Evolutionary conservation across 2,888 invertebrate species (phyloP).

Genomic region (Heliconius ismenius): DNA sequence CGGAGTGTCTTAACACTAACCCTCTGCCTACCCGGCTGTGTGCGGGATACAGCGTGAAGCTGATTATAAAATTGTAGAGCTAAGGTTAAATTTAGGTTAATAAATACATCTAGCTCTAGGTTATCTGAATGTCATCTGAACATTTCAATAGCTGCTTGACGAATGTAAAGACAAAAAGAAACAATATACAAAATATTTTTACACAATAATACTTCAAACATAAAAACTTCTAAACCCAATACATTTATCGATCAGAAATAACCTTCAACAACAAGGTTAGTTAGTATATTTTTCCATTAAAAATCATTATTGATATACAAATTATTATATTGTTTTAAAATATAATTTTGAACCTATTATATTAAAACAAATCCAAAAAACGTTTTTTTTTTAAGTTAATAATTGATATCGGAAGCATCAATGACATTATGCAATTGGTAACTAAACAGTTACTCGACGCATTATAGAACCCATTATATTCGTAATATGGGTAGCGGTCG

Average conservation of each 20-base stretch:
- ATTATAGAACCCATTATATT: constrained; percentile 30
- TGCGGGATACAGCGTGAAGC: no score
- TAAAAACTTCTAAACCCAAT: not conserved
- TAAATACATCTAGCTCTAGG: not conserved
- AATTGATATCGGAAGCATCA: constrained; percentile 2
- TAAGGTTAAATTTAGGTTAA: constrained; percentile 1
- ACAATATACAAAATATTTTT: not conserved
- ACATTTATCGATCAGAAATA: constrained; percentile 9
- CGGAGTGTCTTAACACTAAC: no score
- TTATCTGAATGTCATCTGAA: constrained; percentile 10
- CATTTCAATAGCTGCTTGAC: not conserved
- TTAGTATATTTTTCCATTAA: not conserved
- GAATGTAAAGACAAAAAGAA: not conserved
- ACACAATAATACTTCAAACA: not conserved
- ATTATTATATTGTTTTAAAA: no score
- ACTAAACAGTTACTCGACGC: constrained; percentile 22
- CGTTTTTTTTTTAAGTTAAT: not conserved
- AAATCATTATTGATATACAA: no score
- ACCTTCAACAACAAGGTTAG: constrained; percentile 2
- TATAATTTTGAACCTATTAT: no score
- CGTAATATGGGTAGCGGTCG: constrained; percentile 34
- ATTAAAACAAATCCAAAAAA: no score
- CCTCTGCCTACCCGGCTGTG: no score
- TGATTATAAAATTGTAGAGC: not conserved
- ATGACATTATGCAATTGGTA: constrained; percentile 22